phyloP scores from a whole-genome alignment of 35 echinoderm and acorn worm species.

The Ophiothrix spiculata region DNA sequence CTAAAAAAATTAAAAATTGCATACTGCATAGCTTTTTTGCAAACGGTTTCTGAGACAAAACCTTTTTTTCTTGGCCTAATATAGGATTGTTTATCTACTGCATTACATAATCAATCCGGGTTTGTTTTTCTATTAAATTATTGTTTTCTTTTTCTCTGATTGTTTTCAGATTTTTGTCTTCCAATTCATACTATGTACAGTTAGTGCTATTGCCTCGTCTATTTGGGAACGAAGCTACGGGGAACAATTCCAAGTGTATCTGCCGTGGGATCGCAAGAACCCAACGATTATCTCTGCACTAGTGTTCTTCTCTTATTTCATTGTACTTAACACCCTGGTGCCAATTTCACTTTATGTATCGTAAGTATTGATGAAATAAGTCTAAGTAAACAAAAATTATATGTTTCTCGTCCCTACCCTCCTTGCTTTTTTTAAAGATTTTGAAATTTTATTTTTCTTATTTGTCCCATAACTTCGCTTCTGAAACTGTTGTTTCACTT shows the following conservation, averaged over 20 bases:
- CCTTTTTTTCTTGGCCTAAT: too few relatives aligned
- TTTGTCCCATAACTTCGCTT: too few relatives aligned
- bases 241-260: constrained; percentile 63
- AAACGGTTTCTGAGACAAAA: too few relatives aligned
- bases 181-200: constrained; percentile 64
- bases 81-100: too few relatives aligned
- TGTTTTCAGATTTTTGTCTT: constrained; percentile 81
- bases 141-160: constrained; percentile 17
- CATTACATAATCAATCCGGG: too few relatives aligned
- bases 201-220: constrained; percentile 70
- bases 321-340: constrained; percentile 88
- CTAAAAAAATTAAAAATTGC: too few relatives aligned
- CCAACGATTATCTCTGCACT: constrained; percentile 65
- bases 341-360: constrained; percentile 96
- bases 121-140: neutral
- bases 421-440: too few relatives aligned
- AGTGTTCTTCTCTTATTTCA: constrained; percentile 91
- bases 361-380: constrained; percentile 67
- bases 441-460: too few relatives aligned
- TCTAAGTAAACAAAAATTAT: too few relatives aligned
- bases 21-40: too few relatives aligned
- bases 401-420: too few relatives aligned
- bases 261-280: constrained; percentile 61
- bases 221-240: constrained; percentile 73
- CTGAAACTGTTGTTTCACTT: too few relatives aligned